Evolutionary conservation across 2,113 vertebrate species (phyloP), one percentile per base, ranked within the genome.

Genomic region (Podarcis raffonei): DNA sequence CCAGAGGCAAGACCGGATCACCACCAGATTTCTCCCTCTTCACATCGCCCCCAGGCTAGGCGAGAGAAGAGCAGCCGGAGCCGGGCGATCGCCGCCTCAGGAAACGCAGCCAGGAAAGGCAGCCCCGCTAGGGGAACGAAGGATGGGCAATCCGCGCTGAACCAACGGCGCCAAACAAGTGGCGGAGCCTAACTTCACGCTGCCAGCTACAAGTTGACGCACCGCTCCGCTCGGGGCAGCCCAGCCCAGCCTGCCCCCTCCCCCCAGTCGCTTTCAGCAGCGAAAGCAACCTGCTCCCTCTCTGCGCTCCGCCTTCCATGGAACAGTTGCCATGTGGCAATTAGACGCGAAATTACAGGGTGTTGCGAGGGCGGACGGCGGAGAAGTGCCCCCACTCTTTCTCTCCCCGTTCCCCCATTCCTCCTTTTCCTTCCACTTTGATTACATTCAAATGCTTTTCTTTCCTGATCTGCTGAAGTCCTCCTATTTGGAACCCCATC

Each of bases 271-370:
- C 89, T 81, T 32, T 79, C 89, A 92, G 90, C 57, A 92, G 93
- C 91, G 92, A 92, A 90, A 91, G 68, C 91, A 72, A 42, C 20
- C 85, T 42, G 74, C 27, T 53, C 75, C 71, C 23, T 22, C 15
- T 27, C 3, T 35, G 88, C 69, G 32, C 35, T 39, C 92, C 92
- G 39, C 82, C 88, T 86, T 71, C 77, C 77, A 81, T 20, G 3
- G 89, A 92, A 94, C 83, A 91, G 90, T 87, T 86, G 76, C 85
- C 92, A 94, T 93, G 89, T 95, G 94, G 93, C 92, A 94, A 93
- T 91, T 89, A 94, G 94, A 91, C 39, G 77, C 83, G 71, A 92
- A 92, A 94, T 91, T 83, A 91, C 85, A 91, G 92, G 87, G 91
- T 92, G 83, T 87, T 84, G 78, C 86, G 16, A 71, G 16, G 80